Evolutionary conservation across 2,888 invertebrate species (phyloP).

Genomic region (Pachliopta kotzebuea): DNA sequence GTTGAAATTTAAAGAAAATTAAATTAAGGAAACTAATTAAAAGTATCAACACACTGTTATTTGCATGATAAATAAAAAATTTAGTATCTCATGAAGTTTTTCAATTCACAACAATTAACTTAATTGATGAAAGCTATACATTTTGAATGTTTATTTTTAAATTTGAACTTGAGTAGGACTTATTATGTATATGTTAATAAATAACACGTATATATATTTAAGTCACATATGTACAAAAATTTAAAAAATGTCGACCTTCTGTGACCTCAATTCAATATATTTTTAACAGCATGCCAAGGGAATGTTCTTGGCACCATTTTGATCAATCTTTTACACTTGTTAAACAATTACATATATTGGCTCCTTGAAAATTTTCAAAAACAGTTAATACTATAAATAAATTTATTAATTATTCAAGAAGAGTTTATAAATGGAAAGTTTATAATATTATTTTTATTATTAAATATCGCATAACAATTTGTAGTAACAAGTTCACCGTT

Average conservation of each 20-base stretch:
- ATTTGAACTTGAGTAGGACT: no score
- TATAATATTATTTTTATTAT: no score
- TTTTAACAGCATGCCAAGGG: slow-evolving; percentile 49
- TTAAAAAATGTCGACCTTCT: slow-evolving; percentile 62
- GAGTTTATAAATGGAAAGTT: no score
- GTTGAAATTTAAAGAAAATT: background rate
- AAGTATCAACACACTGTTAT: no score
- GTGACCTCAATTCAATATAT: slow-evolving; percentile 61
- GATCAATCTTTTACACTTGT: slow-evolving; percentile 52
- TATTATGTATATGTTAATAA: background rate
- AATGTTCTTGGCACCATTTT: slow-evolving; percentile 45
- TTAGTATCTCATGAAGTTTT: background rate
- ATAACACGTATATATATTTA: slow-evolving; percentile 30
- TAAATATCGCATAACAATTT: background rate
- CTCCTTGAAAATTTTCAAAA: background rate
- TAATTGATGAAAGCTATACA: no score
- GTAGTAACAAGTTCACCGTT: background rate
- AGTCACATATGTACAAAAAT: no score
- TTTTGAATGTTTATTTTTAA: no score
- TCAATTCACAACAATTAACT: background rate
- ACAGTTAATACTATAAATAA: background rate
- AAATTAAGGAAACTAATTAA: background rate
- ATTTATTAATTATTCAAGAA: no score
- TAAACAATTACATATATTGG: background rate
- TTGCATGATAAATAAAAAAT: background rate